phyloP scores from a whole-genome alignment of 92 coral and sea anemone species.

The Hydrozoanthus gracilis region DNA sequence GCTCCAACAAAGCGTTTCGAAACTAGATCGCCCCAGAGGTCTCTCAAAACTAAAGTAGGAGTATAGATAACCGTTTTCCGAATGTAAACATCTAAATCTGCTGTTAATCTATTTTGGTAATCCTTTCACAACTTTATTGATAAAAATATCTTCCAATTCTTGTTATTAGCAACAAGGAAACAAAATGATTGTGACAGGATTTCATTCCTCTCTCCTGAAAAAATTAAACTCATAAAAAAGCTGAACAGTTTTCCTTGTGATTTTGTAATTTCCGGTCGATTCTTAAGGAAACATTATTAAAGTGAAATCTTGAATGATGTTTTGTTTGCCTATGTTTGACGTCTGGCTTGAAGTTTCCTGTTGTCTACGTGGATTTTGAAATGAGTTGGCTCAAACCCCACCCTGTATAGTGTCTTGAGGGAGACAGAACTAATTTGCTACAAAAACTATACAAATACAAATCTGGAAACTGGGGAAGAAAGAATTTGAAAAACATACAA shows the following conservation, averaged over 20 bases:
- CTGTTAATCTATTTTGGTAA: slow-evolving; percentile 38
- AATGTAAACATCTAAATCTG: slow-evolving; percentile 37
- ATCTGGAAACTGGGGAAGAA: too few relatives aligned
- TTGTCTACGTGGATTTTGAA: slow-evolving; percentile 39
- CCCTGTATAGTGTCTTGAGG: slow-evolving; percentile 51
- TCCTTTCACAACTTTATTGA: neutral
- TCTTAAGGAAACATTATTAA: slow-evolving; percentile 69
- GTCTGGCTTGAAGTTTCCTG: slow-evolving; percentile 80
- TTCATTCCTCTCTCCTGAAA: neutral
- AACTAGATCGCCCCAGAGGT: neutral
- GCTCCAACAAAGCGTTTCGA: too few relatives aligned
- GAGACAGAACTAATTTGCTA: slow-evolving; percentile 18
- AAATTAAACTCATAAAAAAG: neutral
- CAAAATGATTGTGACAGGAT: neutral
- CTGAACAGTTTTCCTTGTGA: slow-evolving; percentile 47
- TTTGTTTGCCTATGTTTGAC: slow-evolving; percentile 76
- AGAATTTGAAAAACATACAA: too few relatives aligned
- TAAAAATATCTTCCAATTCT: neutral
- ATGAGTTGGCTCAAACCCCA: slow-evolving; percentile 55
- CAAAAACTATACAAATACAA: neutral
- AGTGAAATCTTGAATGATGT: slow-evolving; percentile 68
- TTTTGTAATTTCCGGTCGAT: slow-evolving; percentile 80
- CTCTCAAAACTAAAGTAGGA: slow-evolving; percentile 3
- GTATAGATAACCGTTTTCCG: slow-evolving; percentile 29
- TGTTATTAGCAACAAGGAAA: neutral